Evolutionary conservation across 2,113 vertebrate species (phyloP).

Genomic region (Boulengeromyrus knoepffleri): DNA sequence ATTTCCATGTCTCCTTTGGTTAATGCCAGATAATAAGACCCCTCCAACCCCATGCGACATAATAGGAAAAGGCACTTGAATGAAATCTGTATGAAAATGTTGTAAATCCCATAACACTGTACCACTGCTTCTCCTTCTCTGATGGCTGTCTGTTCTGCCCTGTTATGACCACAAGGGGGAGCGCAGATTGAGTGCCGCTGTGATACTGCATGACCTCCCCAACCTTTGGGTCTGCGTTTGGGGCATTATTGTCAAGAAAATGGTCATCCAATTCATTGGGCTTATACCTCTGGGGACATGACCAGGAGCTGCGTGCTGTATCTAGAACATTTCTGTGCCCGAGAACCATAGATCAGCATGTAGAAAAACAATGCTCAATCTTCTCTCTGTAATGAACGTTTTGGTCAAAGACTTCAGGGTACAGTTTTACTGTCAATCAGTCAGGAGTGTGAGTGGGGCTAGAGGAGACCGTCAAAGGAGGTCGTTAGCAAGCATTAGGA

Average conservation of each 20-base stretch:
- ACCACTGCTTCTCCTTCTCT: background rate
- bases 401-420: background rate
- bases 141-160: background rate
- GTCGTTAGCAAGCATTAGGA: background rate
- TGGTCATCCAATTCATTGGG: background rate
- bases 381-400: background rate
- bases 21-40: background rate
- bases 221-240: background rate
- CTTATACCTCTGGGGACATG: background rate
- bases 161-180: constrained; percentile 9
- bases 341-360: background rate
- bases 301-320: background rate
- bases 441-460: background rate
- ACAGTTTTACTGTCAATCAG: background rate
- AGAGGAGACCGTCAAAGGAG: background rate
- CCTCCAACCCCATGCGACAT: background rate
- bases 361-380: background rate
- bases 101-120: background rate
- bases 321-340: background rate
- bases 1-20: background rate
- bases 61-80: background rate
- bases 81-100: background rate
- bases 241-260: background rate
- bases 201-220: background rate
- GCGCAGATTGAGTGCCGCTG: background rate